Conservation (phyloP, 2,888 invertebrate species). For the Pseudococcus viburni region DNA sequence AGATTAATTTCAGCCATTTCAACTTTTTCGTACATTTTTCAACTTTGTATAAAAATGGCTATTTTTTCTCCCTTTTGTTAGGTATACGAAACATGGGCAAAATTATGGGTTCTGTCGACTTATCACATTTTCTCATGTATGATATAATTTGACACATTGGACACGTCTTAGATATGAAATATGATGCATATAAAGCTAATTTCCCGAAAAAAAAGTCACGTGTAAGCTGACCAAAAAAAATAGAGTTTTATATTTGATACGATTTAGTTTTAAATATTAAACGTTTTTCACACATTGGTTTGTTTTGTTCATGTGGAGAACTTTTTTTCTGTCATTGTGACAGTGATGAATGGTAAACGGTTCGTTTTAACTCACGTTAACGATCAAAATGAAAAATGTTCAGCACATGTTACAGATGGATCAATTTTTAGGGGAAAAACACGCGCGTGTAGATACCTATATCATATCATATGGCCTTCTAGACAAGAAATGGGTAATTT, state of each 20-base stretch:
- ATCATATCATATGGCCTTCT: neutral
- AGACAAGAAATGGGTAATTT: neutral
- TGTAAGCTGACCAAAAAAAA: neutral
- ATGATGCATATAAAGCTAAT: conserved; percentile 1
- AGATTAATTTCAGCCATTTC: conserved; percentile 28
- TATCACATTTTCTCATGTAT: conserved; percentile 1
- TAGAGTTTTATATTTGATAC: neutral
- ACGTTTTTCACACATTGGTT: conserved; percentile 31
- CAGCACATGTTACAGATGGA: conserved; percentile 1
- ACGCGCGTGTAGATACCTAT: neutral
- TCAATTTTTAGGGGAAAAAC: conserved; percentile 1
- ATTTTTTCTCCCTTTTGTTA: neutral
- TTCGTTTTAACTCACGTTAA: neutral
- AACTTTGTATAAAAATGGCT: neutral
- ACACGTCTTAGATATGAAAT: conserved; percentile 8
- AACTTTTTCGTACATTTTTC: neutral
- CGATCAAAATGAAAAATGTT: conserved; percentile 48
- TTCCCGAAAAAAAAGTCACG: neutral
- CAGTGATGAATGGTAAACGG: conserved; percentile 48
- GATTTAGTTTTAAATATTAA: conserved; percentile 56
- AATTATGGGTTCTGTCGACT: neutral
- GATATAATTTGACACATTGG: conserved; percentile 27
- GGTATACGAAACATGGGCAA: neutral
- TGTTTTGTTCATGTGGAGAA: conserved; percentile 23
- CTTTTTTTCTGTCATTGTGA: conserved; percentile 46